Base-by-base conservation (phyloP, 2,113 vertebrate genomes). In the Tympanuchus pallidicinctus region DNA sequence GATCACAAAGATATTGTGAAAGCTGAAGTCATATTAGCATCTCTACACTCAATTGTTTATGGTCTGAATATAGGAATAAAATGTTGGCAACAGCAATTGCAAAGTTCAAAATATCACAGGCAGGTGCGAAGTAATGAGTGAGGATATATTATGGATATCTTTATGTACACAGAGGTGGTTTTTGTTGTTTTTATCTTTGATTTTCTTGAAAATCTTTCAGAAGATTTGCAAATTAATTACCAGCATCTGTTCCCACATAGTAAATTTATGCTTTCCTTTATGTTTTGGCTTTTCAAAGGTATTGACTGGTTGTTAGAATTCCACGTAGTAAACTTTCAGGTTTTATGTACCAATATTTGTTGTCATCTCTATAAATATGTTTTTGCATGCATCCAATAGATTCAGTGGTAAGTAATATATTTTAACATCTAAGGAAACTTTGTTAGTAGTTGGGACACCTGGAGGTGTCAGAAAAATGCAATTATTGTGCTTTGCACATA, bases 321-420 rank as follows among this genome's bases (percentile, higher is more conserved):
- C 54, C 48, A 52, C 56, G 16, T 54, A 57, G 25, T 48, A 69
- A 86, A 69, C 43, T 30, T 48, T 87, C 59, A 76, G 82, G 13
- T 19, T 93, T 92, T 69, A 79, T 89, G 48, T 74, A 69, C 17
- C 59, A 84, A 10, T 54, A 84, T 79, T 89, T 91, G 42, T 82
- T 82, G 24, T 71, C 34, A 57, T 66, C 24, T 76, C 2, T 76
- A 66, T 78, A 88, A 95, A 71, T 69, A 36, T 13, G 52, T 86
- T 81, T 96, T 63, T 24, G 73, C 5, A 8, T n/a, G 8, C 21
- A 8, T 76, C 48, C 59, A 43, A 63, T 40, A 82, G 80, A 52
- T 72, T 72, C 78, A 66, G 15, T 72, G 12, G 45, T 72, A 48
- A 18, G 34, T 13, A 19, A 59, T 34, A 27, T 36, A 65, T 52